A percentile compares a stretch with the other conserved stretches of the same genome.
Evolutionary conservation across 2,888 invertebrate species (phyloP).

Genomic region (Ochropleura leucogaster): DNA sequence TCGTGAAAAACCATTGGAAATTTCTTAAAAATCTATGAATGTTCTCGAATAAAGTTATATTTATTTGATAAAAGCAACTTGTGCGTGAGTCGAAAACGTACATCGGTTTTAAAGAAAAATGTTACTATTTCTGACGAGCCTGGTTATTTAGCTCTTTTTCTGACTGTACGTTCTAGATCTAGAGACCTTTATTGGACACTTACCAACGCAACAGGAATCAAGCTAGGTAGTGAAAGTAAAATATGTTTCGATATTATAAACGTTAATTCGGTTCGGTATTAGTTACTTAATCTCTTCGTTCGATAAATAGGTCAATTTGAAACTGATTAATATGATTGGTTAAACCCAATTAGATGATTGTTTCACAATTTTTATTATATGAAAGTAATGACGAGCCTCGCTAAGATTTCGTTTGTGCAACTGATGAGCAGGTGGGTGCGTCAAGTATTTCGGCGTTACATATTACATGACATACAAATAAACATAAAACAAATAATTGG

Average conservation of each 20-base stretch:
- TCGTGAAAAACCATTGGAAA: too few species aligned
- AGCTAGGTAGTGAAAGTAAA: constrained; percentile 74
- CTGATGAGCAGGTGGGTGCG: constrained; percentile 45
- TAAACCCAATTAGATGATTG: constrained; percentile 62
- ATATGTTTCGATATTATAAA: constrained; percentile 54
- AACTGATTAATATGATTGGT: constrained; percentile 69
- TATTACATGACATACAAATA: constrained; percentile 29
- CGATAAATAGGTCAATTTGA: constrained; percentile 63
- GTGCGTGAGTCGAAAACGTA: too few species aligned
- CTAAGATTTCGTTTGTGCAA: constrained; percentile 46
- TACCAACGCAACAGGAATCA: constrained; percentile 67
- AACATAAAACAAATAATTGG: constrained; percentile 45
- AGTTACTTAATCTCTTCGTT: constrained; percentile 66
- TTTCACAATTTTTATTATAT: constrained; percentile 61
- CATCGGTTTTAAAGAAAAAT: too few species aligned
- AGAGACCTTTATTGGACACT: constrained; percentile 59
- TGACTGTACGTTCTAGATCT: background rate
- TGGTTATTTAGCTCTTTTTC: too few species aligned
- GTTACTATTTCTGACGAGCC: too few species aligned
- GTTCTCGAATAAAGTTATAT: too few species aligned
- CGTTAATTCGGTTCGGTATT: constrained; percentile 48
- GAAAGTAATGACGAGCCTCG: constrained; percentile 62
- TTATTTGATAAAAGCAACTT: too few species aligned
- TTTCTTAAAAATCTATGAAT: too few species aligned
- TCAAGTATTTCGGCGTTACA: constrained; percentile 32